A percentile compares a stretch with the other conserved stretches of the same genome.
phyloP scores from a whole-genome alignment of 1,140 invertebrate species.

The Pseudomyrmex dendroicus region DNA sequence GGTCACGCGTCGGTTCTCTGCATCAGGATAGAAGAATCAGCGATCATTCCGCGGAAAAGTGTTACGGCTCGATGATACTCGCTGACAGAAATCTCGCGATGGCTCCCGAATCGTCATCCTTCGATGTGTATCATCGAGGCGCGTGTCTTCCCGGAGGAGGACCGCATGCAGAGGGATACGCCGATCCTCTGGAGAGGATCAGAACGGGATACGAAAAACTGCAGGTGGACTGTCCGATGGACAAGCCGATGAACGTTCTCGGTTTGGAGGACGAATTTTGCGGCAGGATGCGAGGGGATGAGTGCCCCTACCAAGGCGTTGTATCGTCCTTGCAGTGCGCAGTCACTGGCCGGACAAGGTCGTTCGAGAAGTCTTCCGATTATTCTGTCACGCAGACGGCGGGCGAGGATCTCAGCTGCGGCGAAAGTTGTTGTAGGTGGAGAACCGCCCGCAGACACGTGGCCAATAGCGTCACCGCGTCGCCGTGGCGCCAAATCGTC shows the following conservation, averaged over 20 bases:
- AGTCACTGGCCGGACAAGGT: neutral
- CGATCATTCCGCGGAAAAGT: conserved; percentile 14
- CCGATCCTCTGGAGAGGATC: conserved; percentile 36
- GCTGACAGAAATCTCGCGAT: conserved; percentile 14
- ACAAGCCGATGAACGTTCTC: neutral
- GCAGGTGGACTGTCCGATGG: neutral
- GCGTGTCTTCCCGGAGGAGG: conserved; percentile 10
- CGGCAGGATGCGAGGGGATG: conserved; percentile 10
- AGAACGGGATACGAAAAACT: conserved; percentile 13
- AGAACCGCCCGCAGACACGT: conserved; percentile 73
- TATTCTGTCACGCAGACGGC: conserved; percentile 14
- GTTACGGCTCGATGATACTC: neutral
- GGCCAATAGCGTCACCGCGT: conserved; percentile 80
- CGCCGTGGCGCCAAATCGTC: conserved; percentile 79
- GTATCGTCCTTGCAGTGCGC: conserved; percentile 15
- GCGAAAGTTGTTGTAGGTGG: conserved; percentile 76
- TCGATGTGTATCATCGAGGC: conserved; percentile 1
- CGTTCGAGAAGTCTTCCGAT: conserved; percentile 44
- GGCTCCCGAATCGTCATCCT: neutral
- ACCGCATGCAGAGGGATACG: conserved; percentile 22
- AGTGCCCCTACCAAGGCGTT: neutral
- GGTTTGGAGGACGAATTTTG: conserved; percentile 21
- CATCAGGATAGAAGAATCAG: conserved; percentile 14
- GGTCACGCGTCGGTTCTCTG: neutral
- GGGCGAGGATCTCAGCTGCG: conserved; percentile 71